Percentiles rank a stretch among this genome's conserved stretches.
These are phyloP conservation scores for Cercopithecus mitis DNA, from an alignment of 2,797 vertebrate species.

Conservation along the genomic window DNA sequence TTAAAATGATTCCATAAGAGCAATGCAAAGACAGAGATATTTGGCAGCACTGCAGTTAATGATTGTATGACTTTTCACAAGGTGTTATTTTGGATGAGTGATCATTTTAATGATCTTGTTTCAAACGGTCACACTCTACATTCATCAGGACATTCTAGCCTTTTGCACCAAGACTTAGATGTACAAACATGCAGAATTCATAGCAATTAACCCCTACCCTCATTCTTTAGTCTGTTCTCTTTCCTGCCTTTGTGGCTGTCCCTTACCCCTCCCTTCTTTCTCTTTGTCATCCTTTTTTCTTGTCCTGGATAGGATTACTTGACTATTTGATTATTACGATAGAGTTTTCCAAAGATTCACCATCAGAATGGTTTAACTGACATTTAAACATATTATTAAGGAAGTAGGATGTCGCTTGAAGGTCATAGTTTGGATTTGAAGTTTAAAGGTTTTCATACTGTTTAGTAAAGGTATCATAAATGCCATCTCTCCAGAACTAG, in stretches of 20 bases:
- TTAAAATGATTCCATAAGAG: background rate
- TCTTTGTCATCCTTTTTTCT: background rate
- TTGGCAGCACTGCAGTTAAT: background rate
- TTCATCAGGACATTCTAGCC: background rate
- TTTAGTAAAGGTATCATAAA: conserved; percentile 67
- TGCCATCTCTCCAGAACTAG: conserved; percentile 58
- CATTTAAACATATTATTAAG: conserved; percentile 69
- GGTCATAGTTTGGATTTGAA: conserved; percentile 59
- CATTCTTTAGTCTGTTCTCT: background rate
- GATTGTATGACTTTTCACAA: background rate
- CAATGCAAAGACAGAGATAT: background rate
- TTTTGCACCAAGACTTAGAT: background rate
- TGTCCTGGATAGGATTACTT: background rate
- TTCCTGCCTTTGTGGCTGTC: background rate
- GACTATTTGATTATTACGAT: conserved; percentile 50
- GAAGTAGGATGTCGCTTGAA: conserved; percentile 46
- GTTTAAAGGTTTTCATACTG: conserved; percentile 65
- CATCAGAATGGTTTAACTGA: conserved; percentile 58
- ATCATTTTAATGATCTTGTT: background rate
- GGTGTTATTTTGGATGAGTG: background rate
- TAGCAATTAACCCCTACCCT: background rate
- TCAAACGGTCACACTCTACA: background rate
- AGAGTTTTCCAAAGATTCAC: conserved; percentile 53
- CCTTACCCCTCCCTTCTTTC: background rate
- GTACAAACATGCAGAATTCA: background rate